Evolutionary conservation across 2,113 vertebrate species (phyloP), one percentile per base, ranked within the genome.

Genomic region (Ramphastos sulfuratus): DNA sequence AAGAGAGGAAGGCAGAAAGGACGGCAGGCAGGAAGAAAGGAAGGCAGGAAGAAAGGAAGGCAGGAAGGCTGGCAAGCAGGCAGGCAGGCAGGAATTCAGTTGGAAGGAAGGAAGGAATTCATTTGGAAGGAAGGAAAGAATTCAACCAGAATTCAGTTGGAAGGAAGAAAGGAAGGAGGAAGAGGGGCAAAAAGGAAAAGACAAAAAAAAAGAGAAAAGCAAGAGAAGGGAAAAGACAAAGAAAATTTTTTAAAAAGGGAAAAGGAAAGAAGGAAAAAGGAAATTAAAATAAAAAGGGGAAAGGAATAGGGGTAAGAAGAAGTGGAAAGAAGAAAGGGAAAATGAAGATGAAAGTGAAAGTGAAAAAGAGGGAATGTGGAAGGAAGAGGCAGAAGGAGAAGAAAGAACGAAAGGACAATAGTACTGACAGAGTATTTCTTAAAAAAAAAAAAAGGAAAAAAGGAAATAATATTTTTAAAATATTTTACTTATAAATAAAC

Each of bases 1-100:
- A n/a, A 6, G 23, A 16, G 2, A 11, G 8, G 14, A n/a, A 33
- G 37, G 5, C 2, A 12, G 13, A 44, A 44, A 44, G 4, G 1
- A 31, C 13, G 16, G 9, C 3, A 27, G 44, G 5, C 2, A 63
- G 21, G 18, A 0, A 10, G n/a, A 9, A 25, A 24, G 13, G 37
- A 7, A 37, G 37, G 37, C 37, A 37, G n/a, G n/a, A n/a, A n/a
- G n/a, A n/a, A n/a, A n/a, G n/a, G n/a, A n/a, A n/a, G n/a, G n/a
- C n/a, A n/a, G n/a, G n/a, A n/a, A n/a, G 2, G 42, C 11, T 44
- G 16, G 9, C 3, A 27, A 37, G 5, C 2, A 63, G 21, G 18
- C 30, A 24, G 13, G 37, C 37, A 37, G 37, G 37, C 37, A 37
- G n/a, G n/a, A n/a, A n/a, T 42, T 42, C 42, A 44, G 42, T 15